These are phyloP conservation scores for Heliconius sara DNA, from an alignment of 2,888 invertebrate species.

Conservation along the genomic window DNA sequence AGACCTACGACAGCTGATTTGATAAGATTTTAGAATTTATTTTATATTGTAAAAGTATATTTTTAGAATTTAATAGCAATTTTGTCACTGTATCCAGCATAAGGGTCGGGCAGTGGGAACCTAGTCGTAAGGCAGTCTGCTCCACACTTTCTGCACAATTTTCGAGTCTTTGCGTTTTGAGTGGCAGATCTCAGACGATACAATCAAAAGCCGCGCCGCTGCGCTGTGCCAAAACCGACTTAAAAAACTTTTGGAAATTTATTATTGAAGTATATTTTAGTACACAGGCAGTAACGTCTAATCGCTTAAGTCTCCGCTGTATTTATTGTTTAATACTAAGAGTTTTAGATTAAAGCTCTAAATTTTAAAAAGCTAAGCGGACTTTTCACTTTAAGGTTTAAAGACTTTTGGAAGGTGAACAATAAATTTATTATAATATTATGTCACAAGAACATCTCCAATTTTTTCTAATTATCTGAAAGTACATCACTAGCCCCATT, in stretches of 20 bases:
- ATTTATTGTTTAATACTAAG: neutral
- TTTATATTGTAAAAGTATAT: neutral
- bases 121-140: neutral
- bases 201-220: no score
- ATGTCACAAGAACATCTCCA: no score
- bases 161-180: neutral
- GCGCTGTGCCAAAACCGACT: no score
- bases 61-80: neutral
- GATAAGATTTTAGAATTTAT: constrained; percentile 17
- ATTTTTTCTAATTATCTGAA: constrained; percentile 1
- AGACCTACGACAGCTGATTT: constrained; percentile 24
- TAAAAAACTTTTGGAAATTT: no score
- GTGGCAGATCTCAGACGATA: neutral
- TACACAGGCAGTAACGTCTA: neutral
- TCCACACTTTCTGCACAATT: neutral
- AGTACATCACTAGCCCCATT: neutral
- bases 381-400: no score
- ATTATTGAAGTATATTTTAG: no score
- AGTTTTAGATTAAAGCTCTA: no score
- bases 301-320: neutral
- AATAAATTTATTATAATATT: no score
- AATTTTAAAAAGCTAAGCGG: no score
- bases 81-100: neutral
- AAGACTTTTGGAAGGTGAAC: no score
- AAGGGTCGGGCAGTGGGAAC: neutral